phyloP scores from a whole-genome alignment of 2,797 vertebrate genomes.

The Pangasius djambal region DNA sequence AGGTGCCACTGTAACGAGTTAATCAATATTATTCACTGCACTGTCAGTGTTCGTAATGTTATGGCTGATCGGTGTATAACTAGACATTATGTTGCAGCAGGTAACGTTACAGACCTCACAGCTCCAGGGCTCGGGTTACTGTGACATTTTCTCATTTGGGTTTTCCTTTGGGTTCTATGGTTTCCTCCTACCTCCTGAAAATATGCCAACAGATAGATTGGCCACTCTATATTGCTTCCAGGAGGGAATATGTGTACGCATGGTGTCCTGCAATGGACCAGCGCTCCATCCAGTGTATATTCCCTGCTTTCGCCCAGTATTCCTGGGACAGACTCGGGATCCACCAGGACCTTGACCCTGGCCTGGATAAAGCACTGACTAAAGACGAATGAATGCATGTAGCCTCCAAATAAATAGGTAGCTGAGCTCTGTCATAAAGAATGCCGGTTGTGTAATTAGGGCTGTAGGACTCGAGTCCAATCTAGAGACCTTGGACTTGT shows the following conservation, averaged over 20 bases:
- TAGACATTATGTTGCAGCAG: not conserved
- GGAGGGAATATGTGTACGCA: not conserved
- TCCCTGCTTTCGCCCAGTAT: not conserved
- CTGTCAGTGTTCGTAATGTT: no score
- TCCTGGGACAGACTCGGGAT: not conserved
- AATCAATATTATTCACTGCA: no score
- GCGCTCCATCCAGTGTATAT: not conserved
- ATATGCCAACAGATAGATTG: not conserved
- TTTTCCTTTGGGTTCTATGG: not conserved
- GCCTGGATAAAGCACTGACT: not conserved
- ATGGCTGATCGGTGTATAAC: no score
- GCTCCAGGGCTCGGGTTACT: not conserved
- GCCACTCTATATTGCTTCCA: not conserved
- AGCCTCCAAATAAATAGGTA: not conserved
- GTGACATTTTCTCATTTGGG: not conserved
- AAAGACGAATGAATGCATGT: not conserved
- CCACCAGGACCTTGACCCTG: not conserved
- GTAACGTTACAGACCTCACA: not conserved
- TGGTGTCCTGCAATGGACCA: not conserved
- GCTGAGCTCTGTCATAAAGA: not conserved
- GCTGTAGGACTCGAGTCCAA: not conserved
- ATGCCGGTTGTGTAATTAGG: not conserved
- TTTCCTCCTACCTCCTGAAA: not conserved
- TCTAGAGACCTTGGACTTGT: not conserved
- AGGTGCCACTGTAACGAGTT: no score